phyloP scores from a whole-genome alignment of 2,888 invertebrate genomes.

The Hydrotaea diabolus region DNA sequence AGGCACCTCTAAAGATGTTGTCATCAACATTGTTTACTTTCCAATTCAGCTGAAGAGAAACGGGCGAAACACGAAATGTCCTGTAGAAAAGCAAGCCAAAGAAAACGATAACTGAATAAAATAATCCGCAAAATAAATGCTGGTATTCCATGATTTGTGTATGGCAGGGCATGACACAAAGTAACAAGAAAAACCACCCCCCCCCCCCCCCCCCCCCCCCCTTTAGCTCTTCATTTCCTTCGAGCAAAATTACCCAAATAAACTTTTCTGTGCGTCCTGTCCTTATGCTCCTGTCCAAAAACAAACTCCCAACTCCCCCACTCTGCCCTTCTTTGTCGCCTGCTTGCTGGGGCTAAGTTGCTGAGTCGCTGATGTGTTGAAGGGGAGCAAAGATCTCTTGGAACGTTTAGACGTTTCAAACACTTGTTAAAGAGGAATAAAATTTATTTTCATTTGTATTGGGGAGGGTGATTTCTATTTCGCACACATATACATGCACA shows the following conservation, averaged over 20 bases:
- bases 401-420: slow-evolving; percentile 45
- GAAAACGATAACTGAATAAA: neutral
- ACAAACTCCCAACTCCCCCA: no score
- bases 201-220: neutral
- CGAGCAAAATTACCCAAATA: slow-evolving; percentile 23
- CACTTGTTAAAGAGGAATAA: slow-evolving; percentile 45
- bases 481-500: neutral
- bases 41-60: neutral
- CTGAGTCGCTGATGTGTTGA: neutral
- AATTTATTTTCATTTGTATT: slow-evolving; percentile 40
- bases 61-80: slow-evolving; percentile 14
- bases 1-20: slow-evolving; percentile 47
- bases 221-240: neutral
- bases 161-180: neutral
- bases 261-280: slow-evolving; percentile 28
- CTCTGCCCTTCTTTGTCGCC: no score
- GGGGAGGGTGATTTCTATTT: slow-evolving; percentile 36
- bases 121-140: neutral
- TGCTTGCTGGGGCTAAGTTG: neutral
- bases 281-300: neutral
- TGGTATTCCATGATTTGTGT: neutral
- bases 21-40: slow-evolving; percentile 51
- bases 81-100: neutral
- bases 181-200: neutral
- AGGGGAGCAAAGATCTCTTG: slow-evolving; percentile 5